These are phyloP conservation scores for Eristalis intricaria DNA, from an alignment of 2,888 invertebrate species.

Conservation along the genomic window DNA sequence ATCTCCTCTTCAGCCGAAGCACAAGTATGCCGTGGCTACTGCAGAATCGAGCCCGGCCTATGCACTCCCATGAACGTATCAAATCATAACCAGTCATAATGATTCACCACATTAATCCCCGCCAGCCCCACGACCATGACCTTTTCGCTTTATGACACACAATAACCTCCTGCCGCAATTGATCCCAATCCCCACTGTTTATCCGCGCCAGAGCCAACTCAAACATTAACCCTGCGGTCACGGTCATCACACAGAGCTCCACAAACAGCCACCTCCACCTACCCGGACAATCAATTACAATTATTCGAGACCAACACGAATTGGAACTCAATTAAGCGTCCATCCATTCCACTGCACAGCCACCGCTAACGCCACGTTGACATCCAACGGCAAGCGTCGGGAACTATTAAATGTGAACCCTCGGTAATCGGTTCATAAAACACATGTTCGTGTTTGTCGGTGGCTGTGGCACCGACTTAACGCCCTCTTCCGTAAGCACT, in stretches of 20 bases:
- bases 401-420: not conserved
- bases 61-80: no score
- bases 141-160: no score
- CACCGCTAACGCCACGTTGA: not conserved
- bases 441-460: conserved; percentile 13
- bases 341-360: not conserved
- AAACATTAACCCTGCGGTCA: not conserved
- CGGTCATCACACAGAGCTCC: not conserved
- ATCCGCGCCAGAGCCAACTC: not conserved
- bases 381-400: not conserved
- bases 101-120: no score
- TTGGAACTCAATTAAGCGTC: not conserved
- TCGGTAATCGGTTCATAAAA: conserved; percentile 12
- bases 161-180: no score
- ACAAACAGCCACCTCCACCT: not conserved
- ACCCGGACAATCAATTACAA: not conserved
- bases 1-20: no score
- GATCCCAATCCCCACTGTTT: not conserved
- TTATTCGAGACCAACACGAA: not conserved
- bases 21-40: no score
- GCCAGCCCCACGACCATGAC: no score
- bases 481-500: conserved; percentile 14
- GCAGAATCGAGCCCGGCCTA: no score
- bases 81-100: no score
- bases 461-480: conserved; percentile 3